Evolutionary conservation across 2,888 invertebrate species (phyloP).

Genomic region (Eilema sororculum): DNA sequence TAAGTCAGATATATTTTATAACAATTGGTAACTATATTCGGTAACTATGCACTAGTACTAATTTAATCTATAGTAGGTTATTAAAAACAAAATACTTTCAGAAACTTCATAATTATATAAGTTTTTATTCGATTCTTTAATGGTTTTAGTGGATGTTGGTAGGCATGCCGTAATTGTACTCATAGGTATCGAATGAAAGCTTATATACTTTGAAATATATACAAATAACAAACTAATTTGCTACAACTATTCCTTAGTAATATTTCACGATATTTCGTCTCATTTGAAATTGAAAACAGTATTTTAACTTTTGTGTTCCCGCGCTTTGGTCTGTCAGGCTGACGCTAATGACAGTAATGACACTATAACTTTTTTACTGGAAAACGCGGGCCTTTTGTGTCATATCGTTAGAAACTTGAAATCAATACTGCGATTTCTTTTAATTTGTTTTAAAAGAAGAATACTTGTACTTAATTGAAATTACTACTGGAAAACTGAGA

Average conservation of each 20-base stretch:
- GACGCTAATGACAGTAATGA: not conserved
- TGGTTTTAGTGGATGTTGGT: slow-evolving; percentile 27
- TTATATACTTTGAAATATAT: slow-evolving; percentile 28
- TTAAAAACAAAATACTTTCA: slow-evolving; percentile 45
- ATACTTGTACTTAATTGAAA: not conserved
- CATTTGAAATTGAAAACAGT: not conserved
- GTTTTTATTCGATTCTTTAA: slow-evolving; percentile 17
- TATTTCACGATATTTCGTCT: slow-evolving; percentile 27
- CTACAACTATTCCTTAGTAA: slow-evolving; percentile 30
- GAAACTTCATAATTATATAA: slow-evolving; percentile 21
- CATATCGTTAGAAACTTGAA: not conserved
- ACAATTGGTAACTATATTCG: slow-evolving; percentile 55
- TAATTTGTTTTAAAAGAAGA: not conserved
- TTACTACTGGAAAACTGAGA: not conserved
- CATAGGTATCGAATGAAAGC: slow-evolving; percentile 22
- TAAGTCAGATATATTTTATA: slow-evolving; percentile 32
- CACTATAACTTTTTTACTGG: not conserved
- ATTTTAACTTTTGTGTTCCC: not conserved
- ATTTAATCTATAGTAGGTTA: slow-evolving; percentile 38
- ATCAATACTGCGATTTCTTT: not conserved
- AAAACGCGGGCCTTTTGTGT: not conserved
- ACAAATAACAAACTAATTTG: slow-evolving; percentile 39
- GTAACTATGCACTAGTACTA: slow-evolving; percentile 44
- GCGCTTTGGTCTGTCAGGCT: not conserved
- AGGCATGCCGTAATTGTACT: slow-evolving; percentile 22